Percentiles rank a stretch among this genome's conserved stretches.
These are phyloP conservation scores for Sapayoa aenigma DNA, from an alignment of 2,113 vertebrate species.

Conservation along the genomic window DNA sequence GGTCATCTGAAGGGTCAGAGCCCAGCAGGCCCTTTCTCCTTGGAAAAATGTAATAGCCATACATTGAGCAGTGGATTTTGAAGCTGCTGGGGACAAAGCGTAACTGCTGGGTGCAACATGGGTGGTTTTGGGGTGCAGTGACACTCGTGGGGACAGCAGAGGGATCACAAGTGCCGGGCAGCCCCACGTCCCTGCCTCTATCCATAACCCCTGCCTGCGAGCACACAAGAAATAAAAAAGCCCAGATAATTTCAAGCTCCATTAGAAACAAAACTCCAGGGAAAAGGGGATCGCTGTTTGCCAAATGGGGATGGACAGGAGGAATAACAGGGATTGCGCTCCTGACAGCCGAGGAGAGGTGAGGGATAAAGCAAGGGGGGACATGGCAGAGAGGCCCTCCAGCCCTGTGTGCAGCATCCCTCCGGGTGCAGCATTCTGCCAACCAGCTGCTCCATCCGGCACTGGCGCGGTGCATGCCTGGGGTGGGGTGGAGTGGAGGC, in stretches of 20 bases:
- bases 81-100: background rate
- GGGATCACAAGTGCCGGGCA: background rate
- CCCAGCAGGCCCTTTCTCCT: background rate
- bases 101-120: background rate
- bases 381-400: accelerated
- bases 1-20: background rate
- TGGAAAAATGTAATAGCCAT: background rate
- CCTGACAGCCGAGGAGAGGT: background rate
- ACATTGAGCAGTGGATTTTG: background rate
- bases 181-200: accelerated
- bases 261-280: slow-evolving; percentile 39
- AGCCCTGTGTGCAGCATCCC: background rate
- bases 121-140: background rate
- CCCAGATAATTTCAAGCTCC: slow-evolving; percentile 66
- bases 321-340: background rate
- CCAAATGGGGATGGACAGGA: slow-evolving; percentile 35
- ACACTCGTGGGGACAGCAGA: background rate
- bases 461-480: accelerated
- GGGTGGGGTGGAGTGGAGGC: accelerated
- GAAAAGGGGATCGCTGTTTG: background rate
- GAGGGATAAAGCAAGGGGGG: background rate
- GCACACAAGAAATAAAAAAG: slow-evolving; percentile 1
- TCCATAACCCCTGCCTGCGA: background rate
- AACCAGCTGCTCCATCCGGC: accelerated
- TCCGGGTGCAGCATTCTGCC: accelerated